Evolutionary conservation across 2,888 invertebrate genomes (phyloP), one percentile per base, ranked within the genome.

Genomic region (Callyntrura guangdongensis): DNA sequence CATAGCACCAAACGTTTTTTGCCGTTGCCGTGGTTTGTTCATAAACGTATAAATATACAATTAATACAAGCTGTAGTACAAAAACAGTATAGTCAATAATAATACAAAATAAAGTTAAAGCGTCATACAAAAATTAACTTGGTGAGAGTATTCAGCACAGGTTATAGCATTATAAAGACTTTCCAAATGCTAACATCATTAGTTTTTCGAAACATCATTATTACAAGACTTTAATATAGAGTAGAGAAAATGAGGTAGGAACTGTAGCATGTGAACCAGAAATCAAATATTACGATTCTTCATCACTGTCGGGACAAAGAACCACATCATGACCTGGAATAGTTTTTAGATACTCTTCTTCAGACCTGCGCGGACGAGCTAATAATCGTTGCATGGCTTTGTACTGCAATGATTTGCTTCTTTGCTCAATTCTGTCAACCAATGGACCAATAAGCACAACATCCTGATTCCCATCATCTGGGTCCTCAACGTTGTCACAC

Each of bases 261-360:
- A 36, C 36, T 36, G 36, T 36, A 53, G 53, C 53, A 53, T 53
- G 8, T 6, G 6, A 53, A 53, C 3, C 2, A 5, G 53, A n/a
- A 12, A n/a, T 5, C 53, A 53, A n/a, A 53, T 9, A 53, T n/a
- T 9, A 53, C 3, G 53, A 36, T 27, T 92, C 92, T 5, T 92
- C 92, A 53, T 92, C 92, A 69, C 92, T 92, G 6, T 59, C 92
- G 12, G 89, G 86, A 20, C 89, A 81, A 4, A 92, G 36, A 36
- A 92, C 69, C 0, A 90, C 25, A 25, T 91, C 91, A 25, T 92
- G 89, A 6, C 92, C 92, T 0, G 92, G 92, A 49, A 91, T 36
- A 6, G 59, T 47, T 6, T 45, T 22, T 8, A 90, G n/a, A 45
- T 86, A 86, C 8, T 90, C 90, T 11, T 47, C 82, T 12, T 77